These are phyloP conservation scores for Chrosomus eos DNA, from an alignment of 2,797 vertebrate genomes.

Conservation along the genomic window DNA sequence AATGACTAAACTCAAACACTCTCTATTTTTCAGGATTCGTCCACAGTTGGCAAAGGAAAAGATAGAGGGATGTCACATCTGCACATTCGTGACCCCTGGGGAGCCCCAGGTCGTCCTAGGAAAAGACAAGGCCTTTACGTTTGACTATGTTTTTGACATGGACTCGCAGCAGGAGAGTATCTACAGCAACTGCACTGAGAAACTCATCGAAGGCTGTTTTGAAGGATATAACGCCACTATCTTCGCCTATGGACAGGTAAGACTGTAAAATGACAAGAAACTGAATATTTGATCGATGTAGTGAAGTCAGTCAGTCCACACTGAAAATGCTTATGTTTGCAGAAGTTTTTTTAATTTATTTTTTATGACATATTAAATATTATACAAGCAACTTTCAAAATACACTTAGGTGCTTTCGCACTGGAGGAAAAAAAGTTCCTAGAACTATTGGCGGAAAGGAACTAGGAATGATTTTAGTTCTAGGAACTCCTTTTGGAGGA, in stretches of 20 bases:
- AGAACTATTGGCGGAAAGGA: no score
- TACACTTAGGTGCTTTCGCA: not conserved
- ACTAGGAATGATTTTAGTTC: no score
- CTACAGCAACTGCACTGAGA: slow-evolving; percentile 90
- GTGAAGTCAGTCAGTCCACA: not conserved
- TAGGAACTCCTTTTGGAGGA: no score
- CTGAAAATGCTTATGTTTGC: not conserved
- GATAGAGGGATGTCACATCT: slow-evolving; percentile 98
- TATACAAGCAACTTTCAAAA: not conserved
- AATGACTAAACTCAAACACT: not conserved
- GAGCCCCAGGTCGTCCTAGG: slow-evolving; percentile 96
- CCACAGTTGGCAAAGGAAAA: slow-evolving; percentile 96
- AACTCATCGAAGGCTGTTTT: slow-evolving; percentile 94
- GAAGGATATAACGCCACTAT: slow-evolving; percentile 97
- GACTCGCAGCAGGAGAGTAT: slow-evolving; percentile 89
- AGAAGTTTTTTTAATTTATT: no score
- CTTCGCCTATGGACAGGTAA: slow-evolving; percentile 96
- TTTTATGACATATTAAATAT: not conserved
- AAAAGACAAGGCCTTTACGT: slow-evolving; percentile 98
- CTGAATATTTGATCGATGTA: not conserved
- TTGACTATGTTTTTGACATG: slow-evolving; percentile 93
- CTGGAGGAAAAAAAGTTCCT: no score
- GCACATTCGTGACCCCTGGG: slow-evolving; percentile 91
- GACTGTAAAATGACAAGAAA: not conserved
- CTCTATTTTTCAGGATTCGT: slow-evolving; percentile 82